A percentile compares a stretch with the other conserved stretches of the same genome.
Evolutionary conservation across 2,888 invertebrate species (phyloP).

Genomic region (Platerodrilus igneus): DNA sequence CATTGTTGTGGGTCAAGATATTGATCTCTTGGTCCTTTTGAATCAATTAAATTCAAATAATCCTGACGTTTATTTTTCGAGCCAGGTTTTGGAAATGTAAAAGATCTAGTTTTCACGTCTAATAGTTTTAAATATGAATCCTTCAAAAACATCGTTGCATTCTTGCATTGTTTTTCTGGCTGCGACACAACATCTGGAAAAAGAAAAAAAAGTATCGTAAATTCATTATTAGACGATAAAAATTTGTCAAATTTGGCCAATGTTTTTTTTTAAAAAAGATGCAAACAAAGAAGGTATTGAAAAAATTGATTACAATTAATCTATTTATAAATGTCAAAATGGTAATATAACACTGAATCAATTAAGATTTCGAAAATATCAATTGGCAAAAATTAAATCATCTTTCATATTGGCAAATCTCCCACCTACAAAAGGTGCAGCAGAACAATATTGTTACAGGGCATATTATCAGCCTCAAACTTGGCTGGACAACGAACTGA

Average conservation of each 20-base stretch:
- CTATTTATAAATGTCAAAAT: conserved; percentile 26
- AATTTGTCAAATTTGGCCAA: conserved; percentile 11
- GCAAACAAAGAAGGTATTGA: conserved; percentile 19
- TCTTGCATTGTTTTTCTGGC: too few relatives aligned
- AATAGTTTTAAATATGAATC: conserved; percentile 26
- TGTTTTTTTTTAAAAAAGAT: conserved; percentile 22
- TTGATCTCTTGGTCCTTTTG: conserved; percentile 32
- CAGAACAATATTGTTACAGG: conserved; percentile 27
- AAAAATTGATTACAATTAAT: conserved; percentile 23
- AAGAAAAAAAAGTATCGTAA: conserved; percentile 23
- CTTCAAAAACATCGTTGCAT: conserved; percentile 21
- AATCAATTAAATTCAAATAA: conserved; percentile 25
- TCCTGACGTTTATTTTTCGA: conserved; percentile 16
- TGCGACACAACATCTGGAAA: conserved; percentile 24
- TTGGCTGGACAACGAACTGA: too few relatives aligned
- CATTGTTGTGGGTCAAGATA: conserved; percentile 32
- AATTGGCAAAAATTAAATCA: conserved; percentile 21
- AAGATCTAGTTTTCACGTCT: conserved; percentile 18
- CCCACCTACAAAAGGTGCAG: conserved; percentile 29
- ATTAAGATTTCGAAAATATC: conserved; percentile 27
- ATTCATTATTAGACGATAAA: conserved; percentile 14
- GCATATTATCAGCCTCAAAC: too few relatives aligned
- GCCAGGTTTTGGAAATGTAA: conserved; percentile 18
- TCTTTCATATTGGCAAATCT: conserved; percentile 26
- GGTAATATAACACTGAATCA: conserved; percentile 28